phyloP scores from a whole-genome alignment of 53 echinoderm and acorn worm genomes.

The Echinometra lucunter region DNA sequence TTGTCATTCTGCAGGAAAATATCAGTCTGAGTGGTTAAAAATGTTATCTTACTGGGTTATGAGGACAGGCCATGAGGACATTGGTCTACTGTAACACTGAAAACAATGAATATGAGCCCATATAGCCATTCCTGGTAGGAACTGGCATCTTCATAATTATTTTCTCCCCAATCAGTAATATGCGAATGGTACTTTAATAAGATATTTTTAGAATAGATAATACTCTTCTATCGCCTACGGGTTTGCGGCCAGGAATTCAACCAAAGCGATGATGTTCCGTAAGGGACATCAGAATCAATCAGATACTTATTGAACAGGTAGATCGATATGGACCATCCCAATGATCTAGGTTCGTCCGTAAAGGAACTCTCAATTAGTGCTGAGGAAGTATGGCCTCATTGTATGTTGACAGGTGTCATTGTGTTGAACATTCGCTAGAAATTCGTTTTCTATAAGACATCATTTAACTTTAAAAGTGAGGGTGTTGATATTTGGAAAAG shows the following conservation, averaged over 20 bases:
- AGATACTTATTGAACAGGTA: not conserved
- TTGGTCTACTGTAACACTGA: not conserved
- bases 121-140: no score
- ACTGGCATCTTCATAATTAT: no score
- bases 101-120: no score
- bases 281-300: no score
- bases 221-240: not conserved
- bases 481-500: no score
- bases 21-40: not conserved
- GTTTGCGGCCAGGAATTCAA: not conserved
- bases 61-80: no score
- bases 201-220: not conserved
- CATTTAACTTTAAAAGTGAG: no score
- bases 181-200: not conserved
- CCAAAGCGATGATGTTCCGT: not conserved
- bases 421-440: not conserved
- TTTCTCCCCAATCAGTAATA: no score
- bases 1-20: no score
- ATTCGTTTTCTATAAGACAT: not conserved
- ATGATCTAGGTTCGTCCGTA: not conserved
- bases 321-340: not conserved
- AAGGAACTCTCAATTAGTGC: constrained; percentile 40
- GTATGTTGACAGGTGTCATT: constrained; percentile 16
- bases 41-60: not conserved
- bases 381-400: not conserved